Percentiles rank a stretch among this genome's conserved stretches.
These are phyloP conservation scores for Drosophila borborema DNA, from an alignment of 2,888 invertebrate genomes.

Conservation along the genomic window DNA sequence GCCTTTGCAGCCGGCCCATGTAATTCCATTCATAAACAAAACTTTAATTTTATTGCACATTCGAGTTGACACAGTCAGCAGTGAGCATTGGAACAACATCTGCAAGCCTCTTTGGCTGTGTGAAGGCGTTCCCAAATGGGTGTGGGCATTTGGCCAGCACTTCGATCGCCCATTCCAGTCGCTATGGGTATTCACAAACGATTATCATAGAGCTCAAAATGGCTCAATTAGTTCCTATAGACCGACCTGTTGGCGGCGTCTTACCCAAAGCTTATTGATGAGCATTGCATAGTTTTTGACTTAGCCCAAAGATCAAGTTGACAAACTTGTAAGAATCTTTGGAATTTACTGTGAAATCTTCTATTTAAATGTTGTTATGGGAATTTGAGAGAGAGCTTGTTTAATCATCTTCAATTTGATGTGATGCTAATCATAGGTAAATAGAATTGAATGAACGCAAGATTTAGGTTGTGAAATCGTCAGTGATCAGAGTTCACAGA, in stretches of 20 bases:
- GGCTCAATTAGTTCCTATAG: conserved; percentile 82
- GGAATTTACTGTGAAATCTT: conserved; percentile 10
- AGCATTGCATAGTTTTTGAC: conserved; percentile 42
- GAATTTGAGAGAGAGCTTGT: background rate
- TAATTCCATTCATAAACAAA: conserved; percentile 84
- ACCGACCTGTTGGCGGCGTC: conserved; percentile 45
- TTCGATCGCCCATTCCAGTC: conserved; percentile 21
- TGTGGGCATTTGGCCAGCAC: conserved; percentile 40
- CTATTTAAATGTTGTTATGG: background rate
- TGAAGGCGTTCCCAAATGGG: conserved; percentile 56
- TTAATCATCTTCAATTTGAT: background rate
- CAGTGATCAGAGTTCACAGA: no score
- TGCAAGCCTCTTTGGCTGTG: conserved; percentile 26
- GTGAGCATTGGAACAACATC: conserved; percentile 28
- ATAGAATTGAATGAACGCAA: background rate
- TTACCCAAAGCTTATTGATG: conserved; percentile 61
- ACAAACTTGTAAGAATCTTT: conserved; percentile 25
- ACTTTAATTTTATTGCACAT: conserved; percentile 79
- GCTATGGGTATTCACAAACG: conserved; percentile 61
- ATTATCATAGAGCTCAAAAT: conserved; percentile 76
- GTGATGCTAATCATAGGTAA: background rate
- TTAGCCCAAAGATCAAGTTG: background rate
- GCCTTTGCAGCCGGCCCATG: conserved; percentile 35
- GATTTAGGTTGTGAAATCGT: background rate
- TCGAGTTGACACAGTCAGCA: conserved; percentile 62